A percentile compares a stretch with the other conserved stretches of the same genome.
Evolutionary conservation across 2,113 vertebrate genomes (phyloP).

Genomic region (Osmerus mordax): DNA sequence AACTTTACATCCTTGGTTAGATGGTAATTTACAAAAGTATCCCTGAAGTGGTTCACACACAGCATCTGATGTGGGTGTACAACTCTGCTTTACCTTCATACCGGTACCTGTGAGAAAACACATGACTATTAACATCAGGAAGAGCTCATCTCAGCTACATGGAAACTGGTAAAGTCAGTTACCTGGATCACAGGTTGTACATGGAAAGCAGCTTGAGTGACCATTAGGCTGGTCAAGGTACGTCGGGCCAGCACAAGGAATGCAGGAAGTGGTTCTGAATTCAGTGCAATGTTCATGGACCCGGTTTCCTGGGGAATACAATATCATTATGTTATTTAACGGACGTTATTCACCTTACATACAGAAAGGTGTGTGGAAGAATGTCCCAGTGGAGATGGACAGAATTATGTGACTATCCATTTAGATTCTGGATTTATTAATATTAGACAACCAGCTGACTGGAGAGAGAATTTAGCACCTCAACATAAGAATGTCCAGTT

Average conservation of each 20-base stretch:
- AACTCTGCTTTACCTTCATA: slow-evolving; percentile 22
- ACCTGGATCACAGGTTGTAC: slow-evolving; percentile 35
- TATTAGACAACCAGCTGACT: no score
- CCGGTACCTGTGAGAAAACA: slow-evolving; percentile 17
- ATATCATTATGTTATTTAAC: neutral
- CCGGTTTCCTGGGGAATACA: neutral
- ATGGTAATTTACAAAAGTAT: slow-evolving; percentile 25
- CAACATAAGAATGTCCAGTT: no score
- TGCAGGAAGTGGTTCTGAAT: slow-evolving; percentile 21
- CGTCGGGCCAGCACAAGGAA: slow-evolving; percentile 20
- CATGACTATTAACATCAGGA: neutral
- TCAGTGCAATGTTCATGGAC: slow-evolving; percentile 36
- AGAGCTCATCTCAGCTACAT: neutral
- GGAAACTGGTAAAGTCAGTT: neutral
- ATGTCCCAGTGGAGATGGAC: no score
- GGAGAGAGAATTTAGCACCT: no score
- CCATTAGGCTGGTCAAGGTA: slow-evolving; percentile 26
- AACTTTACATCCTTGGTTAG: slow-evolving; percentile 19
- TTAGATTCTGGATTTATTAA: no score
- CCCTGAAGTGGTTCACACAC: slow-evolving; percentile 33
- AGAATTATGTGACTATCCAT: no score
- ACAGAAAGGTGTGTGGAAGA: no score
- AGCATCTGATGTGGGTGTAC: slow-evolving; percentile 29
- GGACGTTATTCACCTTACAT: no score
- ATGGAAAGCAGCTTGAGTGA: slow-evolving; percentile 12